Evolutionary conservation across 2,888 invertebrate genomes (phyloP), one percentile per base, ranked within the genome.

Genomic region (Allophyes oxyacanthae): DNA sequence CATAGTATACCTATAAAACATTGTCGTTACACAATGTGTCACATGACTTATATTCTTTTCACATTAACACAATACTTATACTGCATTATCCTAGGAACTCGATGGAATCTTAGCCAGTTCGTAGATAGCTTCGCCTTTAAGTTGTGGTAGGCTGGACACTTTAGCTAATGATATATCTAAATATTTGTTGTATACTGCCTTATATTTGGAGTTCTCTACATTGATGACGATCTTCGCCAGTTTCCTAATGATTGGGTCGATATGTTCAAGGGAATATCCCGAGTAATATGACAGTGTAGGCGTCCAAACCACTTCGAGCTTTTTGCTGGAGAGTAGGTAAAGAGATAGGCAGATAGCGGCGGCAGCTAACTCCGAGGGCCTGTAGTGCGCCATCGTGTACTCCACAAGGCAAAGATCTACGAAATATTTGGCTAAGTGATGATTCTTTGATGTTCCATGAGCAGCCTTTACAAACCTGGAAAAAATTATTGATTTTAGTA

Each of bases 361-460:
- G 7, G 97, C 97, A 37, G 98, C 97, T 55, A 98, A 94, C 75
- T 97, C 95, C 0, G 99, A 99, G 0, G 99, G 98, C 59, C 95
- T 94, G 78, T 97, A 95, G 78, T 96, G 96, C 14, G 96, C 96
- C 94, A 98, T 95, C 10, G 96, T 94, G 83, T 98, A 98, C 59
- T 98, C 97, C 6, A 98, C 88, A 40, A 98, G 92, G 51, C 97
- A 95, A 62, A 98, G 92, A 86, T 99, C 99, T 79, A 98, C 95
- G 56, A 99, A 95, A 86, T 98, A 99, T 91, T 99, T 99, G 10
- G 98, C 97, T 87, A 98, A 92, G 50, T 96, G 96, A 83, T 98
- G 98, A 75, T 96, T 96, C 78, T 89, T 89, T 2, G 92, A 85
- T 13, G 89, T 87, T 1, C 97, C 97, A 41, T 94, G 92, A 0